These are phyloP conservation scores for Pseudolaguvia tuberculata DNA, from an alignment of 2,113 vertebrate genomes.

Conservation along the genomic window DNA sequence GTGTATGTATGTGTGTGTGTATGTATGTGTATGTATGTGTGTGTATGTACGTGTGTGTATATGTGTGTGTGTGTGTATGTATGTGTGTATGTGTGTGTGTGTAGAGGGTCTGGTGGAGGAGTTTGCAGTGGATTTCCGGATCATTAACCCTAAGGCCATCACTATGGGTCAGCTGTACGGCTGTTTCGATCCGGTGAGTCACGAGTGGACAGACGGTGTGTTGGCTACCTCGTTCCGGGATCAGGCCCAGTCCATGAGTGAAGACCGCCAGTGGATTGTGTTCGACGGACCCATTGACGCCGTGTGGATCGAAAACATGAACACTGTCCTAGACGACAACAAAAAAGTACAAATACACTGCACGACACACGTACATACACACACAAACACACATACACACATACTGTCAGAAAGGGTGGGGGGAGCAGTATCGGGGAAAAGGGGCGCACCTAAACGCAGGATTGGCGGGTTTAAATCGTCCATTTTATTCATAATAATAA, in stretches of 20 bases:
- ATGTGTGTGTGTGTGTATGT: no score
- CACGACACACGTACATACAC: no score
- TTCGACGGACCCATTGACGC: constrained; percentile 96
- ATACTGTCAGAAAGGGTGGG: no score
- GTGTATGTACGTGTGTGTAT: no score
- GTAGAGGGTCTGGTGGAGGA: constrained; percentile 78
- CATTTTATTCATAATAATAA: no score
- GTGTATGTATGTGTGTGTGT: no score
- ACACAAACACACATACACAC: no score
- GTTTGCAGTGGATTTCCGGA: constrained; percentile 77
- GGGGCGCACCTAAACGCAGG: no score
- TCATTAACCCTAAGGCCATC: constrained; percentile 89
- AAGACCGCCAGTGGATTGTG: constrained; percentile 85
- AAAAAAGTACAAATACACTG: constrained; percentile 76
- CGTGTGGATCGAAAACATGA: constrained; percentile 97
- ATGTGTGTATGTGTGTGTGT: constrained; percentile 23
- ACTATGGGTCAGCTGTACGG: constrained; percentile 91
- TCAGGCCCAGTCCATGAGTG: constrained; percentile 75
- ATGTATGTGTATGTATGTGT: no score
- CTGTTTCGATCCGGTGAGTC: constrained; percentile 83
- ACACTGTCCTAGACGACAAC: constrained; percentile 92
- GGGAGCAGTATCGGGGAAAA: no score
- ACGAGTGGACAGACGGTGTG: constrained; percentile 87
- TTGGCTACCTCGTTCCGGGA: constrained; percentile 81
- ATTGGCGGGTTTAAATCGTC: no score